Evolutionary conservation across 2,797 vertebrate species (phyloP), one percentile per base, ranked within the genome.

Genomic region (Meriones psammophilus): DNA sequence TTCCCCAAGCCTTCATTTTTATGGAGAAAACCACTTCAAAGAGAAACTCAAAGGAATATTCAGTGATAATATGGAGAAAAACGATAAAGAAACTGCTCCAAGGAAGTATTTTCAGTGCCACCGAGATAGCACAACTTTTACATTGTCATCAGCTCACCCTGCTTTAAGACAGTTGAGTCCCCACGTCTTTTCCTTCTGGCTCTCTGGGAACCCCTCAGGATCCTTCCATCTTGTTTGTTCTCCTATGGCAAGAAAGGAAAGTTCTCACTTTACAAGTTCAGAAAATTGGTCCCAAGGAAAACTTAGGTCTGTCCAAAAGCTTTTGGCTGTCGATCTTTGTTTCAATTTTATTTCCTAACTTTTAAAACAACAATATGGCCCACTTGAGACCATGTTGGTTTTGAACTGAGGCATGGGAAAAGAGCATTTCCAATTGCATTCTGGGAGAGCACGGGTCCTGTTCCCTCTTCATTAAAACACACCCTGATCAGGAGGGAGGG

Each of bases 111-210:
- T 88, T 54, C 83, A 88, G 17, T 66, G 81, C 83, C 39, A 62
- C 60, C 28, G n/a, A 88, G 42, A 36, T 42, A 74, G 42, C 7
- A 87, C 64, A 80, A 13, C 5, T 7, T 80, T 66, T 54, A 73
- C 79, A 46, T 73, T 76, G 46, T 73, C 73, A n/a, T 68, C 64
- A 96, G 98, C 99, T 98, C 98, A 99, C 99, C 98, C 97, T 99
- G 99, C 96, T 98, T 99, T 92, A 99, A 94, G 93, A 99, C 97
- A 18, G 98, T 97, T 1, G 99, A 95, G 7, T 99, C 99, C 24
- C 98, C 98, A 71, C 99, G 98, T 90, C 99, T 98, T 98, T 99
- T 99, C 95, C 99, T 98, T 60, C 99, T 98, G 62, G 98, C 98
- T 96, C 99, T 98, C 87, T 99, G 98, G 0, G 99, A 99, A 36